Evolutionary conservation across 2,888 invertebrate genomes (phyloP).

Genomic region (Nemotelus nigrinus): DNA sequence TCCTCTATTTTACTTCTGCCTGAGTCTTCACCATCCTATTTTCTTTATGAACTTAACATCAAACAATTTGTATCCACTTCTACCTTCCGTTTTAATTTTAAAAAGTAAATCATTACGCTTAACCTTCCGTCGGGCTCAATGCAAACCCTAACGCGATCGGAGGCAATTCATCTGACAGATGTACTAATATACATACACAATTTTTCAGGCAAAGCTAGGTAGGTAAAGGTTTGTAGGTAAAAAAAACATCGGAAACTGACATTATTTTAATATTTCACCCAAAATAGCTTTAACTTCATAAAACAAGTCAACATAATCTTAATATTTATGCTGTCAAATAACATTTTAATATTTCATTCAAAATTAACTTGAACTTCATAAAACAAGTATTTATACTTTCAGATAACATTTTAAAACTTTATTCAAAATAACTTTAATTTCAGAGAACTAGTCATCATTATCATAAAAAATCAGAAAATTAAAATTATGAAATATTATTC

Average conservation of each 20-base stretch:
- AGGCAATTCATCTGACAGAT: conserved; percentile 2
- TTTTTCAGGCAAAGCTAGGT: background rate
- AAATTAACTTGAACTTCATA: background rate
- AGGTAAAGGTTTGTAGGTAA: conserved; percentile 3
- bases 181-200: background rate
- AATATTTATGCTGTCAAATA: background rate
- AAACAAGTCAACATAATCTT: background rate
- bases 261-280: conserved; percentile 11
- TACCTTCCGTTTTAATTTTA: no score
- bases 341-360: background rate
- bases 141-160: conserved; percentile 5
- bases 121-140: conserved; percentile 1
- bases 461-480: background rate
- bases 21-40: no score
- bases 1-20: no score
- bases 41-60: no score
- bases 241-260: conserved; percentile 4
- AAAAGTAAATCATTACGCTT: background rate
- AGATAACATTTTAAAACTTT: no score
- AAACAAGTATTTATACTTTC: background rate
- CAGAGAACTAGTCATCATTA: no score
- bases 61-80: no score
- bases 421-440: no score
- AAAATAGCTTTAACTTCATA: conserved; percentile 2
- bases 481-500: conserved; percentile 10